phyloP scores from a whole-genome alignment of 2,888 invertebrate genomes.

The Bellardia bayeri region DNA sequence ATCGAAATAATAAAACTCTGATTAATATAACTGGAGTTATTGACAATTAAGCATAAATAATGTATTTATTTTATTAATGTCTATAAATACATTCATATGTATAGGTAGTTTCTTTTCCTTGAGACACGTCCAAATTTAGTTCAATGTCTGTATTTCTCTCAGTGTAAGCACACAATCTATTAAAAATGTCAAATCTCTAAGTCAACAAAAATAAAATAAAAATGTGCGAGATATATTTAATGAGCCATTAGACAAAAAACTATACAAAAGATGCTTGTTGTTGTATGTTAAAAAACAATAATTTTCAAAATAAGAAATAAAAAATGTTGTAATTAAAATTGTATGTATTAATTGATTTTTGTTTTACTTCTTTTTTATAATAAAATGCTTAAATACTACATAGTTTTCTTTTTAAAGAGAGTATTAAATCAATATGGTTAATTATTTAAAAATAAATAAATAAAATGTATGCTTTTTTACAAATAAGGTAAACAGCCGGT shows the following conservation, averaged over 20 bases:
- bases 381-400: constrained; percentile 63
- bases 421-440: constrained; percentile 43
- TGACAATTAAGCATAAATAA: too few relatives aligned
- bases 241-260: constrained; percentile 44
- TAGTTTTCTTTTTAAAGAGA: not conserved
- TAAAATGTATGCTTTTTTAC: constrained; percentile 57
- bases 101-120: not conserved
- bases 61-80: too few relatives aligned
- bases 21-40: too few relatives aligned
- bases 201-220: constrained; percentile 23
- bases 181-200: constrained; percentile 42
- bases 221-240: constrained; percentile 44
- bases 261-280: constrained; percentile 32
- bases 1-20: too few relatives aligned
- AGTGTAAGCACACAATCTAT: constrained; percentile 52
- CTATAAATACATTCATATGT: too few relatives aligned
- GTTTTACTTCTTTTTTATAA: constrained; percentile 30
- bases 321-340: constrained; percentile 14
- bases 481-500: constrained; percentile 54
- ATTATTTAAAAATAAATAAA: constrained; percentile 40
- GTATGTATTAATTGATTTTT: constrained; percentile 31
- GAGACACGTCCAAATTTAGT: not conserved
- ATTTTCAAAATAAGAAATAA: constrained; percentile 2
- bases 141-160: constrained; percentile 5
- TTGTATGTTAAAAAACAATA: constrained; percentile 25